Evolutionary conservation across 2,113 vertebrate species (phyloP).

Genomic region (Tenrec ecaudatus): DNA sequence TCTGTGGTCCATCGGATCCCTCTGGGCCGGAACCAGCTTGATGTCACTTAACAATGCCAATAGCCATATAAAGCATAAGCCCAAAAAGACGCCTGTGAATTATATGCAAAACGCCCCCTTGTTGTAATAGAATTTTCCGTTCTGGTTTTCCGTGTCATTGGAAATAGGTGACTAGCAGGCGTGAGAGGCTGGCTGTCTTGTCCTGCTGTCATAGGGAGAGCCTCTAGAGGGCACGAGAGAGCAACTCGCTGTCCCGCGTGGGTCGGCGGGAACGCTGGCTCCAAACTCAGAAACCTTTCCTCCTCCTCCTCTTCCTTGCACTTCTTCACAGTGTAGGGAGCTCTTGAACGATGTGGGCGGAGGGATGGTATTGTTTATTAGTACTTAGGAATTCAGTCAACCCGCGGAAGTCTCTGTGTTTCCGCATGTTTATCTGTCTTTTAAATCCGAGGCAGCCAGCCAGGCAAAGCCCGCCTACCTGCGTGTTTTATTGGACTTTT

Average conservation of each 20-base stretch:
- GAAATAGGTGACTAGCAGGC: not conserved
- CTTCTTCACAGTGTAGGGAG: not conserved
- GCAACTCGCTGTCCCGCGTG: not conserved
- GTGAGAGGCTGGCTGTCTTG: not conserved
- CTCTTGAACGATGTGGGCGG: not conserved
- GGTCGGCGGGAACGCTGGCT: not conserved
- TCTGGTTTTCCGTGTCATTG: not conserved
- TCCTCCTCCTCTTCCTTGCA: not conserved
- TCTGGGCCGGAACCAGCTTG: too few species aligned
- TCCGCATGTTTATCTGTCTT: not conserved
- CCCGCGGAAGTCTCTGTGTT: not conserved
- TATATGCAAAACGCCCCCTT: not conserved
- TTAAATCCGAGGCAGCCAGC: not conserved
- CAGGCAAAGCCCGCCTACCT: not conserved
- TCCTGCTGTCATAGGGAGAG: not conserved
- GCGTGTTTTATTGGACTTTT: not conserved
- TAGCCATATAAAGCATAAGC: not conserved
- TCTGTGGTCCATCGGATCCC: too few species aligned
- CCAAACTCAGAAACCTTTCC: not conserved
- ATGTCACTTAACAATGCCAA: too few species aligned
- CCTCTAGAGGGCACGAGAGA: constrained; percentile 70
- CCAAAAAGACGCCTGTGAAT: not conserved
- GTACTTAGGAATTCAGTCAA: not conserved
- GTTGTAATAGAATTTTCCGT: not conserved
- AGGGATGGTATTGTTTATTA: not conserved